Percentiles rank a stretch among this genome's conserved stretches.
Conservation (phyloP, 2,888 invertebrate genomes). For the Mesorhabditis sp. region DNA sequence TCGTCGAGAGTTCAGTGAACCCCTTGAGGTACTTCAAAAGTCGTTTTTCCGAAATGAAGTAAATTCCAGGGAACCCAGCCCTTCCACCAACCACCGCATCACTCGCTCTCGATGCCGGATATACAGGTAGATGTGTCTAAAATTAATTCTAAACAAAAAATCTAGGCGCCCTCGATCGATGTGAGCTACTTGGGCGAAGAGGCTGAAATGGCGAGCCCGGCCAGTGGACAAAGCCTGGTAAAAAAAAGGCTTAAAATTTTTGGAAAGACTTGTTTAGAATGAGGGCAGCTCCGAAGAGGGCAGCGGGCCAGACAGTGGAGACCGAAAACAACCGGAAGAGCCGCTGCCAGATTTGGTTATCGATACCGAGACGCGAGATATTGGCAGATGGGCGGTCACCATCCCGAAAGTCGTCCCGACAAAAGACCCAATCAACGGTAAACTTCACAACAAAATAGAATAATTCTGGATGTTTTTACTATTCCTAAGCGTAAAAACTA, state of each 20-base stretch:
- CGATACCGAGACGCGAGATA: slow-evolving; percentile 35
- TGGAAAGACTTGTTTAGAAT: too few relatives aligned
- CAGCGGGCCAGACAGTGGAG: neutral
- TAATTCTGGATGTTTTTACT: slow-evolving; percentile 2
- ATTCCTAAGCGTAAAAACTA: neutral
- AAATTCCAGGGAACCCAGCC: too few relatives aligned
- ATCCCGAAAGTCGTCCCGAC: slow-evolving; percentile 48
- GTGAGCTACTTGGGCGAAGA: slow-evolving; percentile 16
- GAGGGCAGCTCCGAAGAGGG: too few relatives aligned
- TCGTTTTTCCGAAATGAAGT: too few relatives aligned
- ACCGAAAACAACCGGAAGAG: slow-evolving; percentile 8
- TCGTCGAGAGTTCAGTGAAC: too few relatives aligned
- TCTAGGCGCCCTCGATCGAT: slow-evolving; percentile 27
- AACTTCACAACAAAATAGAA: neutral
- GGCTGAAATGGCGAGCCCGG: neutral
- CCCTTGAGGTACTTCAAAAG: too few relatives aligned
- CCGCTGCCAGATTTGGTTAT: slow-evolving; percentile 21
- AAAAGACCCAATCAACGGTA: slow-evolving; percentile 34
- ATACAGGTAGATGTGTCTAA: too few relatives aligned
- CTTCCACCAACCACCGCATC: too few relatives aligned
- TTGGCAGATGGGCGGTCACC: slow-evolving; percentile 51
- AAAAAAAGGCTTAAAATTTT: neutral
- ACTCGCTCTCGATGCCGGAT: too few relatives aligned
- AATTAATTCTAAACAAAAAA: neutral
- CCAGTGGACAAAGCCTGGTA: neutral